Percentiles rank a stretch among this genome's conserved stretches.
Conservation (phyloP, 2,888 invertebrate species). For the Melinopterus prodromus region DNA sequence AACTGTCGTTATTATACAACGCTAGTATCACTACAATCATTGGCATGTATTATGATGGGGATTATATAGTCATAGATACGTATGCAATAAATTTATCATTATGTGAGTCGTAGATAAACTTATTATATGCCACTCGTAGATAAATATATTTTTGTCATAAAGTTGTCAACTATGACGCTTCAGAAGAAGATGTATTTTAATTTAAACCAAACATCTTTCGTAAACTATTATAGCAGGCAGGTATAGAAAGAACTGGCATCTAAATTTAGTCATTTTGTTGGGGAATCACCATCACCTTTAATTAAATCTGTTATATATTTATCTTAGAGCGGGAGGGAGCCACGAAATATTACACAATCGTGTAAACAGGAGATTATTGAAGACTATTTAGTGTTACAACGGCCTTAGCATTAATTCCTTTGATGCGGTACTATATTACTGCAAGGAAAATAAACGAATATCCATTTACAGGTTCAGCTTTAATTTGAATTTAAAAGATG, state of each 20-base stretch:
- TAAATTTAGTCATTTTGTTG: constrained; percentile 18
- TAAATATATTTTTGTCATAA: no score
- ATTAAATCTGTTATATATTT: constrained; percentile 20
- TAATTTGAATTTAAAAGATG: background rate
- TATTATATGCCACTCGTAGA: no score
- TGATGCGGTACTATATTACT: background rate
- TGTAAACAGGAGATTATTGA: constrained; percentile 22
- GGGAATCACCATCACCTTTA: constrained; percentile 19
- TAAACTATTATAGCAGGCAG: background rate
- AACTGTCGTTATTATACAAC: no score
- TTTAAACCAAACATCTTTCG: no score
- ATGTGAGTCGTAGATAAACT: no score
- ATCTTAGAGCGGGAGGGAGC: background rate
- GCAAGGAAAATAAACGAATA: background rate
- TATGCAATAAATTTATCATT: no score
- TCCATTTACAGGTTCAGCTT: background rate
- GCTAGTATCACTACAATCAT: no score
- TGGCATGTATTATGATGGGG: no score
- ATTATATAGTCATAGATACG: no score
- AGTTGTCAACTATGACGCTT: no score
- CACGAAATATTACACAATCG: constrained; percentile 14
- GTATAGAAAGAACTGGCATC: background rate
- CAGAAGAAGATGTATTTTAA: no score
- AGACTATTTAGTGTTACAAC: constrained; percentile 4
- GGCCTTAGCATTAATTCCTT: background rate